Percentiles rank a stretch among this genome's conserved stretches.
These are phyloP conservation scores for Megaceryle maxima DNA, from an alignment of 2,113 vertebrate genomes.

Conservation along the genomic window DNA sequence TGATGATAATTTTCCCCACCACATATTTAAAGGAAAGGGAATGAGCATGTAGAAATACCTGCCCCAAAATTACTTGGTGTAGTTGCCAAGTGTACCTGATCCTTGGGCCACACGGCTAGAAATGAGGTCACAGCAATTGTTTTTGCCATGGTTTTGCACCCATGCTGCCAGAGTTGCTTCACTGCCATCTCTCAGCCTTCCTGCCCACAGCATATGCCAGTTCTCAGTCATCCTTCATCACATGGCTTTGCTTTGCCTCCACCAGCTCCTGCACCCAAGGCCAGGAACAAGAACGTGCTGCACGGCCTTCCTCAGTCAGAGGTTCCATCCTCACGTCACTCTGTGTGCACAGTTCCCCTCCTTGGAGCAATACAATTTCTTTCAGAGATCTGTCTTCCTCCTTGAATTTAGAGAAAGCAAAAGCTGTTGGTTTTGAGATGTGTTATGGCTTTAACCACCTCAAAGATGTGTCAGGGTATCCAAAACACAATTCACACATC, in stretches of 20 bases:
- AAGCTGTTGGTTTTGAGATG: not conserved
- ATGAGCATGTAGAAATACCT: rapidly evolving
- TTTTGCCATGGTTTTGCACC: not conserved
- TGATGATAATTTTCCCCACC: not conserved
- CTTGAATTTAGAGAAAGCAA: not conserved
- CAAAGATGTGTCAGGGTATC: not conserved
- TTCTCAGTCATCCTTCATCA: not conserved
- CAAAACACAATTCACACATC: not conserved
- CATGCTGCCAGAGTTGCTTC: not conserved
- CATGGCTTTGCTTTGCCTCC: not conserved
- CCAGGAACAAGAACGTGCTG: rapidly evolving
- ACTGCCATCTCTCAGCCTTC: not conserved
- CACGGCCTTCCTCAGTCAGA: not conserved
- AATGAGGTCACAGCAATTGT: not conserved
- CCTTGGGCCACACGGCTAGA: rapidly evolving
- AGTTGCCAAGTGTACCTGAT: not conserved
- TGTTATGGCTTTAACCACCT: not conserved
- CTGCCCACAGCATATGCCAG: not conserved
- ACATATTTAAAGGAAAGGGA: not conserved
- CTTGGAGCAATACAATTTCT: rapidly evolving
- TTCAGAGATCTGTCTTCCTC: not conserved
- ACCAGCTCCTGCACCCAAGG: not conserved
- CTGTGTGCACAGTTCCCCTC: not conserved
- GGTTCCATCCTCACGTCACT: not conserved
- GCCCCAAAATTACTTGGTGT: not conserved